Evolutionary conservation across 2,113 vertebrate genomes (phyloP).

Genomic region (Cochlearius cochlearius): DNA sequence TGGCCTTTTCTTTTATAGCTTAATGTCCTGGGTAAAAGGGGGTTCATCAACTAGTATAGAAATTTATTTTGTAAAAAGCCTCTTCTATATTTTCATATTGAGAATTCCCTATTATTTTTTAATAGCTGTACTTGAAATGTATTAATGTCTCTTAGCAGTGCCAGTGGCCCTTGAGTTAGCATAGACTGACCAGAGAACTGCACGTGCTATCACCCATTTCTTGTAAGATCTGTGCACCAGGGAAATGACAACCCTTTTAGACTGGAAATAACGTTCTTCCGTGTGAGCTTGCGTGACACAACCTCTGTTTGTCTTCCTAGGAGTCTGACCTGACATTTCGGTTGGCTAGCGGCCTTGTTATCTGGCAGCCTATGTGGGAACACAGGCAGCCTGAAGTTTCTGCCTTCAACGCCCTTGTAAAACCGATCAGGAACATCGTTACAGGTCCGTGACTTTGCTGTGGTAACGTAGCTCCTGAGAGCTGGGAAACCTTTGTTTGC

Average conservation of each 20-base stretch:
- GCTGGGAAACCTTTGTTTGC: not conserved
- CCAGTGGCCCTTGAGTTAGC: not conserved
- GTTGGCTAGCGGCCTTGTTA: slow-evolving; percentile 92
- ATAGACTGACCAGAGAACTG: not conserved
- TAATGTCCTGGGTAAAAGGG: not conserved
- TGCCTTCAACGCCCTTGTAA: slow-evolving; percentile 91
- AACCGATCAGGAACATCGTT: slow-evolving; percentile 90
- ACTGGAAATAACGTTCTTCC: not conserved
- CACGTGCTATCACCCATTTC: not conserved
- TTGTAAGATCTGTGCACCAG: not conserved
- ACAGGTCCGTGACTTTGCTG: slow-evolving; percentile 81
- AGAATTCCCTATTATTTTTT: not conserved
- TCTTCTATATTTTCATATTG: not conserved
- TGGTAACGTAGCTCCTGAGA: not conserved
- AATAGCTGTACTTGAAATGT: not conserved
- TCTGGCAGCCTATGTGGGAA: slow-evolving; percentile 99
- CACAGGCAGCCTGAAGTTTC: slow-evolving; percentile 94
- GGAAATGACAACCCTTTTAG: not conserved
- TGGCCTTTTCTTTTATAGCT: not conserved
- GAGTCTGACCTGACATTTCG: slow-evolving; percentile 98
- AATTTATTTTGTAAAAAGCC: not conserved
- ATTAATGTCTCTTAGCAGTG: not conserved
- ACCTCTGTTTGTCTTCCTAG: slow-evolving; percentile 62
- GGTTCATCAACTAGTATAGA: not conserved
- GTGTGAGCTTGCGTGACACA: not conserved